A percentile compares a stretch with the other conserved stretches of the same genome.
Evolutionary conservation across 2,113 vertebrate species (phyloP).

Genomic region (Phodopus roborovskii): DNA sequence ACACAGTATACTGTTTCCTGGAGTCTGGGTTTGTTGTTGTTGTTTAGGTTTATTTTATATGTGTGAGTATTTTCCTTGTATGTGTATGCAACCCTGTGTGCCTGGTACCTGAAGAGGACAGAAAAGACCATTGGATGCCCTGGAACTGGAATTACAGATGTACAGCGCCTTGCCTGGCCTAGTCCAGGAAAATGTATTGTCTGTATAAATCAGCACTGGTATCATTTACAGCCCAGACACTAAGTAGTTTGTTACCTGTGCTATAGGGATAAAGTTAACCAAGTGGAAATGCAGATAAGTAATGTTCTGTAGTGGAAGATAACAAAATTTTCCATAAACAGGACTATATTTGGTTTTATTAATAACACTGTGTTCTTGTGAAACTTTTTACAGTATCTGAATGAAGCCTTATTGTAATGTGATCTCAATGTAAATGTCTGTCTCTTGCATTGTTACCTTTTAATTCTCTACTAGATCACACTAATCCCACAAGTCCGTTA

Average conservation of each 20-base stretch:
- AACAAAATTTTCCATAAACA: constrained; percentile 37
- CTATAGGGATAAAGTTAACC: constrained; percentile 27
- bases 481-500: constrained; percentile 96
- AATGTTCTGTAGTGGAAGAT: constrained; percentile 14
- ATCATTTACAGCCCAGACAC: not conserved
- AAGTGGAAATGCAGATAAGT: constrained; percentile 19
- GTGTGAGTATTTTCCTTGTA: not conserved
- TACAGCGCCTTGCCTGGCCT: not conserved
- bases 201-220: not conserved
- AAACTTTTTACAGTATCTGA: not conserved
- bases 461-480: constrained; percentile 89
- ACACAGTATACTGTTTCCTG: not conserved
- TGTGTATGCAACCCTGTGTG: not conserved
- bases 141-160: too few species aligned
- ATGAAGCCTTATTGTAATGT: not conserved
- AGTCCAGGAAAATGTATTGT: constrained; percentile 17
- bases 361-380: constrained; percentile 37
- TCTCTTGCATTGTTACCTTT: constrained; percentile 46
- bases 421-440: constrained; percentile 6
- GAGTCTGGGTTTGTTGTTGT: not conserved
- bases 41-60: not conserved
- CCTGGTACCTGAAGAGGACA: not conserved
- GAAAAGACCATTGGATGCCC: not conserved
- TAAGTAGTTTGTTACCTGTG: not conserved
- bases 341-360: constrained; percentile 32